phyloP scores from a whole-genome alignment of 2,113 vertebrate genomes.

The Syrmaticus mikado region DNA sequence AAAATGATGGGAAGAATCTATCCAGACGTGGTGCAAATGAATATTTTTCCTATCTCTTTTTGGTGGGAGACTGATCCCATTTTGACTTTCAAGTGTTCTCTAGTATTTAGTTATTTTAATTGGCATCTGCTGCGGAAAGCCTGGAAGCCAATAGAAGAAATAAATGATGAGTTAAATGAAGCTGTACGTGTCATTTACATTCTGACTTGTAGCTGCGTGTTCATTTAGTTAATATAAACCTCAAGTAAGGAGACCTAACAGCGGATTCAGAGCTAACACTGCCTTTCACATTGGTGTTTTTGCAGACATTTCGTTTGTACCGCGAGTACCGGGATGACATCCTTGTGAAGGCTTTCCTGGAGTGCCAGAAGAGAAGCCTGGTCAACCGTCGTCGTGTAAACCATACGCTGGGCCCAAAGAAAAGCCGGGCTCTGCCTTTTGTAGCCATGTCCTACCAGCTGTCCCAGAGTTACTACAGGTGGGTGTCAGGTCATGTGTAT shows the following conservation, averaged over 20 bases:
- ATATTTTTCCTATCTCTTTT: neutral
- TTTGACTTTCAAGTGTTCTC: neutral
- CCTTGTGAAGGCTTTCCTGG: conserved; percentile 86
- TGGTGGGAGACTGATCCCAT: neutral
- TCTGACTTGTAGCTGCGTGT: neutral
- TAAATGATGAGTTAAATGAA: neutral
- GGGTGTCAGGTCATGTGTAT: neutral
- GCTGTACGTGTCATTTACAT: neutral
- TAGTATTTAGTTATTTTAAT: neutral
- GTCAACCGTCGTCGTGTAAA: conserved; percentile 91
- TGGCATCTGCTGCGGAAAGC: neutral
- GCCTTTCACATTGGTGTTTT: neutral
- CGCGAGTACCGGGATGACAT: conserved; percentile 87
- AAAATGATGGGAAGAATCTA: neutral
- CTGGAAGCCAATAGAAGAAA: neutral
- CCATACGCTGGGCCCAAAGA: conserved; percentile 85
- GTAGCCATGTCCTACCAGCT: conserved; percentile 97
- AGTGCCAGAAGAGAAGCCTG: conserved; percentile 85
- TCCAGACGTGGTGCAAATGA: neutral
- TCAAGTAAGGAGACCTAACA: neutral
- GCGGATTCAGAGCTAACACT: neutral
- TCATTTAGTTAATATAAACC: neutral
- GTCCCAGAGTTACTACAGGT: conserved; percentile 94
- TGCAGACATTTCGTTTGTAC: conserved; percentile 91
- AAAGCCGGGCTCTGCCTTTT: conserved; percentile 90